phyloP scores from a whole-genome alignment of 2,888 invertebrate species.

The Drosophila heteroneura region DNA sequence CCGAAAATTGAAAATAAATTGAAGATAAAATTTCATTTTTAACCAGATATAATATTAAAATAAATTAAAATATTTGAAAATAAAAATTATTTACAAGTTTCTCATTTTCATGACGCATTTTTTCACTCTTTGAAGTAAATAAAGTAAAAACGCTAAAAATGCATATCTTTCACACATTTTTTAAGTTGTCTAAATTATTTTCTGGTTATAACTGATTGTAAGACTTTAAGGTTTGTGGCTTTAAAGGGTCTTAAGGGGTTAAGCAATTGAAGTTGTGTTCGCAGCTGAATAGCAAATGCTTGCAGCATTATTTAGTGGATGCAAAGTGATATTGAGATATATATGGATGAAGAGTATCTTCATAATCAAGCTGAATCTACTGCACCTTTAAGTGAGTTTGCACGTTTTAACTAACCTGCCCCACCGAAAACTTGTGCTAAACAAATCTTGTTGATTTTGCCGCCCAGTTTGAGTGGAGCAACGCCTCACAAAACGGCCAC shows the following conservation, averaged over 20 bases:
- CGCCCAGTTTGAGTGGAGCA: slow-evolving; percentile 17
- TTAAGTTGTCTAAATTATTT: not conserved
- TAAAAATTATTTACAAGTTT: not conserved
- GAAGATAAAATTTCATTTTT: not conserved
- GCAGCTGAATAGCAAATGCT: slow-evolving; percentile 31
- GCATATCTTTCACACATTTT: not conserved
- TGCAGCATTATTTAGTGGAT: not conserved
- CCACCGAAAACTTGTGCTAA: slow-evolving; percentile 12
- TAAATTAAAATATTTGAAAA: not conserved
- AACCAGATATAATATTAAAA: no score
- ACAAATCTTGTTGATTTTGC: slow-evolving; percentile 31
- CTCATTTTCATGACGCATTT: not conserved
- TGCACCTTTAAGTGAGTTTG: not conserved
- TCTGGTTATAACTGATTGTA: not conserved
- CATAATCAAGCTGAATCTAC: not conserved
- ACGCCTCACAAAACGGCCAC: slow-evolving; percentile 4
- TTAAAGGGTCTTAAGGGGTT: not conserved
- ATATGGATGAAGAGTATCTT: not conserved
- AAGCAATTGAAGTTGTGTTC: slow-evolving; percentile 32
- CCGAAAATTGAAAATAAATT: not conserved
- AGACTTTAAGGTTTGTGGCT: not conserved
- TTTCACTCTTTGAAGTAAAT: not conserved
- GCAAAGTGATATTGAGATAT: not conserved
- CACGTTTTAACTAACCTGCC: slow-evolving; percentile 1
- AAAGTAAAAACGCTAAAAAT: not conserved